Base-by-base conservation (phyloP, 2,113 vertebrate species). In the Phyllopteryx taeniolatus region DNA sequence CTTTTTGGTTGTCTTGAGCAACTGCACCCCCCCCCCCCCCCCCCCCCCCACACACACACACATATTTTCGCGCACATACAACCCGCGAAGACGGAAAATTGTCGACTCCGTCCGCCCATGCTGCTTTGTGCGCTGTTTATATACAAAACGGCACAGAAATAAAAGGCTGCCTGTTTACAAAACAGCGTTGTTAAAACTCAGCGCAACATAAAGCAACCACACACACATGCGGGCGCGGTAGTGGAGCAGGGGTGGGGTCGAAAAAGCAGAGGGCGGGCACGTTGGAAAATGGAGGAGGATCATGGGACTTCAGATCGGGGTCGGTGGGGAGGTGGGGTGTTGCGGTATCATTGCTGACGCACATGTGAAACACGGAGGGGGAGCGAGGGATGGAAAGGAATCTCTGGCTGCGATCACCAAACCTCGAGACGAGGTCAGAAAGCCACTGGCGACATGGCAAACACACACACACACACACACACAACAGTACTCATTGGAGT, bases 371-470 rank as follows among this genome's bases (percentile, higher is more conserved):
- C 88, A 89, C 12, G 67, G 80, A 84, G 74, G 79, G 27, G 80
- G 79, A 81, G 79, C 69, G 82, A 82, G 12, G 12, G 63, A 10
- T 83, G 87, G 79, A 89, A 87, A 88, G 85, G 90, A 90, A 87
- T 91, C 86, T 89, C 77, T 85, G 84, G 83, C 85, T 85, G 84
- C 57, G 73, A 87, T 79, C 74, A 42, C 64, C 79, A 89, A 88
- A 89, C 90, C 90, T 87, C 87, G 71, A 89, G 89, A 90, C 89
- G 79, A 90, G 90, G 87, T 90, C 90, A 90, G 85, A 86, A 88
- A 90, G 89, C 89, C 87, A 88, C 88, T 88, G 90, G 88, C 87
- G 89, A 90, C 89, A 89, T 82, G 77, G 83, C 17, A 77, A 68
- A 67, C 75, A 47, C 77, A 56, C 74, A 74, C 75, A 66, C 63